Percentiles rank a stretch among this genome's conserved stretches.
phyloP scores from a whole-genome alignment of 2,888 invertebrate genomes.

The Acanthosepion lycidas region DNA sequence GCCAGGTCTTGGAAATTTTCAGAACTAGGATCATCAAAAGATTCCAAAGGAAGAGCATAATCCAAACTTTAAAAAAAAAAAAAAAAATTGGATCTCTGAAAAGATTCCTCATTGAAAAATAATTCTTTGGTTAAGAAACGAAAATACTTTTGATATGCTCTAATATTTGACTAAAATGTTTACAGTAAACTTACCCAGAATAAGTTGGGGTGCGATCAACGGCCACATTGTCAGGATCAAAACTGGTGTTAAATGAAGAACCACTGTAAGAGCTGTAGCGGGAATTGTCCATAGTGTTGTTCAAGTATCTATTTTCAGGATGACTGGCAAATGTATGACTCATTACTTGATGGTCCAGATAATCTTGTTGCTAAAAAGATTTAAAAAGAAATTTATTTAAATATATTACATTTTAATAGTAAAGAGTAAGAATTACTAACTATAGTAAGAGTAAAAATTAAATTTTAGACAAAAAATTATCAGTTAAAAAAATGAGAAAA shows the following conservation, averaged over 20 bases:
- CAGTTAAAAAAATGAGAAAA: no score
- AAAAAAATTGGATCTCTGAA: no score
- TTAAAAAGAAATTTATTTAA: neutral
- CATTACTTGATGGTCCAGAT: slow-evolving; percentile 69
- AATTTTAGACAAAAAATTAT: no score
- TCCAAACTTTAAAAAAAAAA: no score
- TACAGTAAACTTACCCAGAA: slow-evolving; percentile 77
- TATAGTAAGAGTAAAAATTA: no score
- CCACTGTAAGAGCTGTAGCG: slow-evolving; percentile 73
- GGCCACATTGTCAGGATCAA: slow-evolving; percentile 79
- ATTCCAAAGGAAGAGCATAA: no score
- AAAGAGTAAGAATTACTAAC: no score
- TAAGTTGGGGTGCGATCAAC: slow-evolving; percentile 78
- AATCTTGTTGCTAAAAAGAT: slow-evolving; percentile 59
- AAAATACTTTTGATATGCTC: no score
- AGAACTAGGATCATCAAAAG: no score
- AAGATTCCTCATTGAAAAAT: no score
- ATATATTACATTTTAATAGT: neutral
- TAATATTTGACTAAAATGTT: neutral
- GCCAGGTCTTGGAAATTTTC: no score
- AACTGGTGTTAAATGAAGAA: slow-evolving; percentile 75
- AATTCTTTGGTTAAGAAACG: no score
- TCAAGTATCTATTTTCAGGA: slow-evolving; percentile 57
- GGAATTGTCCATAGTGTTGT: slow-evolving; percentile 54
- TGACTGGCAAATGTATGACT: slow-evolving; percentile 63